Evolutionary conservation across 2,797 vertebrate species (phyloP).

Genomic region (Gymnoscopelus braueri): DNA sequence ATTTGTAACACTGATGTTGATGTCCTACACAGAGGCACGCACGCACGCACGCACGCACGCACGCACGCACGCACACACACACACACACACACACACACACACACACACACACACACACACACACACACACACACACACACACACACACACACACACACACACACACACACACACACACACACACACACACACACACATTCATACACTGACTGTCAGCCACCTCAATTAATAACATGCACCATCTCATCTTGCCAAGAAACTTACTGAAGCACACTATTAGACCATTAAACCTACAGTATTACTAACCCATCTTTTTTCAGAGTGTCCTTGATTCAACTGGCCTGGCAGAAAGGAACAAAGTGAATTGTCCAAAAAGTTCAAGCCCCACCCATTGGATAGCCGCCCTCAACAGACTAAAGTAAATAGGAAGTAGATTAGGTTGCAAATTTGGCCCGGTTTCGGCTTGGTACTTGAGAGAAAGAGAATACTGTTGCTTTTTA

Average conservation of each 20-base stretch:
- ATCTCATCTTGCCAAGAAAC: constrained; percentile 16
- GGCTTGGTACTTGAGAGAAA: background rate
- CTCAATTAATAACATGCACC: constrained; percentile 30
- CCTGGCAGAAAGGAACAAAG: constrained; percentile 1
- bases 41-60: background rate
- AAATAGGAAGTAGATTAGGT: constrained; percentile 8
- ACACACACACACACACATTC: constrained; percentile 23
- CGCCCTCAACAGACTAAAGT: background rate
- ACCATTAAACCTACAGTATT: background rate
- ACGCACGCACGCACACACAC: no score
- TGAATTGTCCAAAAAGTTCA: constrained; percentile 5
- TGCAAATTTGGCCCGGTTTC: background rate
- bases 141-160: background rate
- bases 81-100: background rate
- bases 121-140: no score
- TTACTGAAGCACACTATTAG: background rate
- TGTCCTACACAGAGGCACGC: no score
- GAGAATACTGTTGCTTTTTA: background rate
- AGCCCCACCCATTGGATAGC: background rate
- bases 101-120: no score
- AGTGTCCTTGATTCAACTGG: constrained; percentile 10
- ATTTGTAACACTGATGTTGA: no score
- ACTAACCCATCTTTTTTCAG: background rate
- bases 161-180: no score
- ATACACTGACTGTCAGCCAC: constrained; percentile 31